These are phyloP conservation scores for Caloenas nicobarica DNA, from an alignment of 2,113 vertebrate genomes.

Conservation along the genomic window DNA sequence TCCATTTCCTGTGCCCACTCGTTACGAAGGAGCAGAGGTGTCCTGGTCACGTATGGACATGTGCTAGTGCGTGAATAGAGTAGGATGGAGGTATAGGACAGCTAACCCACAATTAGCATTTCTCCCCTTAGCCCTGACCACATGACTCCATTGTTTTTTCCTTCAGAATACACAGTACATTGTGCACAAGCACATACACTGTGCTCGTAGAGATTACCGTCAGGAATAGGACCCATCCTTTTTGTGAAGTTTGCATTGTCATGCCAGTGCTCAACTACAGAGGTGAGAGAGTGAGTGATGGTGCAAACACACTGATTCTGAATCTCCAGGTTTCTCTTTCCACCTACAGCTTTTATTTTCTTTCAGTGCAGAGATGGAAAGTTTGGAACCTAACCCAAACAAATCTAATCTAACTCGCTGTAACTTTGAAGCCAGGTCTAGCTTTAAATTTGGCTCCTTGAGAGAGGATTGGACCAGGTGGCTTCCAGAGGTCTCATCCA, in stretches of 20 bases:
- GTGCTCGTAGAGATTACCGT: neutral
- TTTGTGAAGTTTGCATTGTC: neutral
- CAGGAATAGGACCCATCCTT: neutral
- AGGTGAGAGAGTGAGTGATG: neutral
- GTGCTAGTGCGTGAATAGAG: neutral
- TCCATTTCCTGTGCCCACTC: neutral
- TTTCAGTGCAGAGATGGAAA: neutral
- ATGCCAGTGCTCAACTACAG: neutral
- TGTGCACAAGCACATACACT: neutral
- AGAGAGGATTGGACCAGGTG: neutral
- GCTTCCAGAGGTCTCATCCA: neutral
- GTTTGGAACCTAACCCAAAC: neutral
- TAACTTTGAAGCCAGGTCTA: neutral
- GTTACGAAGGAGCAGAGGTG: neutral
- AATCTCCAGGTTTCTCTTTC: neutral
- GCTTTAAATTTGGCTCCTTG: neutral
- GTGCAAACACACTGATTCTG: neutral
- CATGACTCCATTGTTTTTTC: neutral
- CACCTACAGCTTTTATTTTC: neutral
- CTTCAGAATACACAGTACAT: neutral
- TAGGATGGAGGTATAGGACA: neutral
- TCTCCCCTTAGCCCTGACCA: neutral
- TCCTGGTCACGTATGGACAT: neutral
- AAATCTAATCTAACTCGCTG: neutral
- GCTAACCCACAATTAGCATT: neutral